phyloP scores from a whole-genome alignment of 2,888 invertebrate species.

The Pollenia labialis region DNA sequence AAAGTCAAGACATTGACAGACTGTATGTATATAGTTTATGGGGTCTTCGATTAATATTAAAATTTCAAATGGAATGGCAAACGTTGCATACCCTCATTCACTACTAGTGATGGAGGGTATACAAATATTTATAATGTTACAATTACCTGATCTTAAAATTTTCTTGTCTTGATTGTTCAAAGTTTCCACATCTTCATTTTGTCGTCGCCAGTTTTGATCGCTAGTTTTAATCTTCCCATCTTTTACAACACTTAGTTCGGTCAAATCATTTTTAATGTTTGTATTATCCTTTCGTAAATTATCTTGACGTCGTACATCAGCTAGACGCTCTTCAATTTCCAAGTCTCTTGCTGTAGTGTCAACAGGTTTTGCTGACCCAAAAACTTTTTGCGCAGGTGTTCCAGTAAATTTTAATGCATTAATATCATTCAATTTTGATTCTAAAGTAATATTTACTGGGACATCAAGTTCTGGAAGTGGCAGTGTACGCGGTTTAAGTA shows the following conservation, averaged over 20 bases:
- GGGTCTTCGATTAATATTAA: too few species aligned
- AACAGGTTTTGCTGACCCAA: slow-evolving; percentile 97
- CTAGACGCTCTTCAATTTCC: slow-evolving; percentile 95
- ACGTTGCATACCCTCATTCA: too few species aligned
- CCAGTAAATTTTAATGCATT: slow-evolving; percentile 81
- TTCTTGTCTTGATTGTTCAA: slow-evolving; percentile 17
- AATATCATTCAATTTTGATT: slow-evolving; percentile 55
- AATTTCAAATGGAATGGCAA: too few species aligned
- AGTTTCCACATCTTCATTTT: slow-evolving; percentile 7
- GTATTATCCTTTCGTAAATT: slow-evolving; percentile 76
- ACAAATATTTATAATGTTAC: too few species aligned
- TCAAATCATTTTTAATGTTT: slow-evolving; percentile 43
- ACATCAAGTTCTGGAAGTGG: slow-evolving; percentile 85
- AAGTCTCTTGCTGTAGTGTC: slow-evolving; percentile 95
- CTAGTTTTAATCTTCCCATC: slow-evolving; percentile 74
- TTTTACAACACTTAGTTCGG: slow-evolving; percentile 72
- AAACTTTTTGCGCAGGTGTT: slow-evolving; percentile 90
- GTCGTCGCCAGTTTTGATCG: slow-evolving; percentile 69
- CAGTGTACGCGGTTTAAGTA: slow-evolving; percentile 91
- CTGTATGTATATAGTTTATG: too few species aligned
- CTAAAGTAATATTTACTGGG: slow-evolving; percentile 69
- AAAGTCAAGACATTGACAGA: too few species aligned
- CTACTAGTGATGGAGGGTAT: too few species aligned
- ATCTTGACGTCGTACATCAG: slow-evolving; percentile 85
- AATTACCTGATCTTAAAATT: slow-evolving; percentile 35